phyloP scores from a whole-genome alignment of 2,888 invertebrate species.

The Caenorhabditis uteleia region DNA sequence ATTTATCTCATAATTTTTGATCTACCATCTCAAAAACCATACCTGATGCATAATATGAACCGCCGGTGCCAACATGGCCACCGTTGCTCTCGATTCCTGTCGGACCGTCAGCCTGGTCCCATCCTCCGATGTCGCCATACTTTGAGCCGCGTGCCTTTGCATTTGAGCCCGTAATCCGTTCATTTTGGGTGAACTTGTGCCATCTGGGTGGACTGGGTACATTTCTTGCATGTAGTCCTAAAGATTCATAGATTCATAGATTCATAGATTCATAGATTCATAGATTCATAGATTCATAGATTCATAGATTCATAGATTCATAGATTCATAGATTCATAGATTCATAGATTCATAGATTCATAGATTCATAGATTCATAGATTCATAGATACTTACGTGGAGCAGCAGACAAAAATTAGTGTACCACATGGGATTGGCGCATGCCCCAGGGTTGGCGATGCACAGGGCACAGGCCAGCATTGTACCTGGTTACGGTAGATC shows the following conservation, averaged over 20 bases:
- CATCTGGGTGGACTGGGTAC: constrained; percentile 63
- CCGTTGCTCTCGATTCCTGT: constrained; percentile 65
- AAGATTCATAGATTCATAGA: constrained; percentile 2
- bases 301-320: constrained; percentile 29
- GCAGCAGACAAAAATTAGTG: constrained; percentile 63
- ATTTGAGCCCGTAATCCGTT: constrained; percentile 49
- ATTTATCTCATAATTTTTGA: no score
- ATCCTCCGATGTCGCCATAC: constrained; percentile 48
- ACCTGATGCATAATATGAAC: constrained; percentile 69
- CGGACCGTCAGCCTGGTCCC: constrained; percentile 45
- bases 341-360: no score
- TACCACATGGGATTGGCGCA: constrained; percentile 68
- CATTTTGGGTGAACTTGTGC: constrained; percentile 63
- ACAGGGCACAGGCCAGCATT: constrained; percentile 68
- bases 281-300: constrained; percentile 2
- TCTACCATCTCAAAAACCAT: neutral
- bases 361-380: no score
- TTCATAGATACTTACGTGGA: constrained; percentile 54
- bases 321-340: constrained; percentile 2
- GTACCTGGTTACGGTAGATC: constrained; percentile 53
- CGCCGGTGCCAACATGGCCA: constrained; percentile 68
- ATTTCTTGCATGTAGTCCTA: constrained; percentile 61
- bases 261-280: constrained; percentile 29
- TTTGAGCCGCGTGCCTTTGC: constrained; percentile 48
- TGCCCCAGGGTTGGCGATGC: constrained; percentile 68